Evolutionary conservation across 2,797 vertebrate species (phyloP).

Genomic region (Onychomys leucogaster): DNA sequence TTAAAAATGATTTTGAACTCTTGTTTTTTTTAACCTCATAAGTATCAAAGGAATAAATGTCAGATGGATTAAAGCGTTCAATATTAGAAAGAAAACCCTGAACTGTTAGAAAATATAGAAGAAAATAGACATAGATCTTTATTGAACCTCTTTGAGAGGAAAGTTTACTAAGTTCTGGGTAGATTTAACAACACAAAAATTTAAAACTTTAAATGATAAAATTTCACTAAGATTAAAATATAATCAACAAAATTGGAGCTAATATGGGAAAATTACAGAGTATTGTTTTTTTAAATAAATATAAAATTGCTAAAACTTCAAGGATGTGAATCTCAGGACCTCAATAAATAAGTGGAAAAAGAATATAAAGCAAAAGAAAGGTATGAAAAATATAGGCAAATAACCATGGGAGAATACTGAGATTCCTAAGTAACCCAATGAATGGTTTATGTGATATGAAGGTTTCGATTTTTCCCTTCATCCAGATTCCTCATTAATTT

Average conservation of each 20-base stretch:
- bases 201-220: slow-evolving; percentile 53
- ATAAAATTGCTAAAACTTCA: neutral
- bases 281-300: slow-evolving; percentile 37
- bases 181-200: slow-evolving; percentile 29
- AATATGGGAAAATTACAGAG: neutral
- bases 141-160: neutral
- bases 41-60: slow-evolving; percentile 61
- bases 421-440: slow-evolving; percentile 27
- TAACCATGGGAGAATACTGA: neutral
- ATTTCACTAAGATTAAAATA: slow-evolving; percentile 46
- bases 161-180: slow-evolving; percentile 47
- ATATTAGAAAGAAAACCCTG: slow-evolving; percentile 40
- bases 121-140: slow-evolving; percentile 62
- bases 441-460: neutral
- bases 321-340: neutral
- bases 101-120: slow-evolving; percentile 58
- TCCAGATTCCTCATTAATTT: neutral
- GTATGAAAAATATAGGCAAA: neutral
- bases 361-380: neutral
- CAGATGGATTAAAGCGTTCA: slow-evolving; percentile 63
- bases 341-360: neutral
- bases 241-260: slow-evolving; percentile 21
- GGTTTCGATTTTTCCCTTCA: neutral
- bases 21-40: slow-evolving; percentile 30
- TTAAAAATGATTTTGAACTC: slow-evolving; percentile 41